Evolutionary conservation across 2,113 vertebrate genomes (phyloP), one percentile per base, ranked within the genome.

Genomic region (Pluvianellus socialis): DNA sequence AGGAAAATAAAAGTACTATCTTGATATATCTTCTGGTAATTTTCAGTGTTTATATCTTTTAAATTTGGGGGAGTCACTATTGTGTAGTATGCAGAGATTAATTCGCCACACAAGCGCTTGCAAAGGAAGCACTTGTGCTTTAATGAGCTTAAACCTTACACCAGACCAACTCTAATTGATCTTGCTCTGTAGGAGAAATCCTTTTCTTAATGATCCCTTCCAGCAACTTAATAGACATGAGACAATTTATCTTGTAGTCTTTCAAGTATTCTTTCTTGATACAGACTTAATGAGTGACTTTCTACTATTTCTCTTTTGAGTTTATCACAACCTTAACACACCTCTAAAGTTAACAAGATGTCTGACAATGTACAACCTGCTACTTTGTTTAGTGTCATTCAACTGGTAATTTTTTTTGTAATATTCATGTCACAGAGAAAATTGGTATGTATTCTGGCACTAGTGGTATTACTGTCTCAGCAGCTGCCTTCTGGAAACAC

Each of bases 171-270:
- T 90, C 22, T 96, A 96, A 96, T 50, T 97, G 88, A 97, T 96
- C 42, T 74, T 59, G 62, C 72, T 89, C 72, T 94, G 97, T 95
- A 90, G 66, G 38, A 96, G 50, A 97, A 96, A 96, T 91, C 23
- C n/a, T 87, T 90, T 96, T 94, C 67, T 84, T 97, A 97, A 96
- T 94, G 74, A 97, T 96, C 21, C n/a, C 55, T 96, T 97, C 47
- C 96, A 94, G 44, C n/a, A 92, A 38, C 47, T 91, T 97, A 88
- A 94, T 49, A 94, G 94, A 95, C 71, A 86, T 62, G 38, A 95
- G 61, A 59, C 94, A 96, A 95, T 65, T 67, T 70, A 79, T 8
- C 45, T 96, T 38, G 33, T 71, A 77, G 28, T 58, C 45, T 94
- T 97, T 97, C 68, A 96, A 92, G 28, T 86, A 35, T 90, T 79